Evolutionary conservation across 2,113 vertebrate species (phyloP), one percentile per base, ranked within the genome.

Genomic region (Casuarius casuarius): DNA sequence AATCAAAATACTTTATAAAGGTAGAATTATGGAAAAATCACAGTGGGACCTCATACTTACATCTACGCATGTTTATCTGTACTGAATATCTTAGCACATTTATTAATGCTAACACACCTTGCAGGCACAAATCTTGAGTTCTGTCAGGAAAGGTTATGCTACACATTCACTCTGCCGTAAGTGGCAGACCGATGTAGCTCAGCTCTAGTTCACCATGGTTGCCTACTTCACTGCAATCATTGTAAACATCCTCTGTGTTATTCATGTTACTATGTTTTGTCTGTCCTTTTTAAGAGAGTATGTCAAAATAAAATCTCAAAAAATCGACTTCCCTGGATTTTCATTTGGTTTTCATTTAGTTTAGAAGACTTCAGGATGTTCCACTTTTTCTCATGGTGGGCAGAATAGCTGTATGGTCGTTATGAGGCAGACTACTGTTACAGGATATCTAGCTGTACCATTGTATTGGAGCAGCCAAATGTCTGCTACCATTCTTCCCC

Each of bases 21-120:
- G 46, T 38, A 79, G 25, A 84, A 87, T 52, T 78, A 94, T 93
- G 86, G 76, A 67, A 92, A 89, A 94, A 62, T 46, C 35, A 78
- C 29, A 78, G 83, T 7, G 38, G n/a, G 26, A 80, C 17, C 13
- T 74, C 17, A 14, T 8, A 68, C 9, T 35, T 71, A 20, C 11
- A 71, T 11, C 31, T 68, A 58, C 21, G 2, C 18, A 56, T 14
- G 8, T 1, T 14, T 72, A 75, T 74, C 67, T 72, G 28, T 56
- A 78, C 9, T 33, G 54, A 83, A 56, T 73, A 74, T 65, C 48
- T 80, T 52, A 49, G 33, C 65, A 13, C 59, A 56, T 89, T 88
- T 92, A 90, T n/a, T 83, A n/a, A 28, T 73, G 68, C 16, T 81
- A 87, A 90, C 25, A 49, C 9, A 84, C 76, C 80, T 89, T 82